Evolutionary conservation across 2,797 vertebrate genomes (phyloP).

Genomic region (Pangasius sanitwongsei): DNA sequence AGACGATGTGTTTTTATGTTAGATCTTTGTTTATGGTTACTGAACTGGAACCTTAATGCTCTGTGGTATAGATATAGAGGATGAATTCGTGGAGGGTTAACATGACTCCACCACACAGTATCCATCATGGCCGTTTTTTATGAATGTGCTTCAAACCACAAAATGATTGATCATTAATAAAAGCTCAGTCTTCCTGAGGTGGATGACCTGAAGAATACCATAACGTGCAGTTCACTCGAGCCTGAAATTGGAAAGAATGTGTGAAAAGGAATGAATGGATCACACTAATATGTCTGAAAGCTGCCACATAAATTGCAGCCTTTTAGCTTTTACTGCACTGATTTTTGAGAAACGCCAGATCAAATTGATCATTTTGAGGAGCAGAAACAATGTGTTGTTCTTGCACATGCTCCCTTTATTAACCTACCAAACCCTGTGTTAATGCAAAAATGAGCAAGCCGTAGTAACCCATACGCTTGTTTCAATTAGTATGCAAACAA

Average conservation of each 20-base stretch:
- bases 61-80: constrained; percentile 42
- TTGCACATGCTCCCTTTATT: constrained; percentile 35
- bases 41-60: constrained; percentile 15
- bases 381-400: background rate
- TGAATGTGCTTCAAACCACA: constrained; percentile 40
- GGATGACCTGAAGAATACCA: constrained; percentile 35
- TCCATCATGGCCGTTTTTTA: constrained; percentile 26
- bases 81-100: constrained; percentile 33
- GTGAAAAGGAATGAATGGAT: constrained; percentile 62
- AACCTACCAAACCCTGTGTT: background rate
- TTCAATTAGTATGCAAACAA: background rate
- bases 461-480: background rate
- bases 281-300: constrained; percentile 69
- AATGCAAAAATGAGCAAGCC: constrained; percentile 1
- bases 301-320: constrained; percentile 69
- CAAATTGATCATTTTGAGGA: constrained; percentile 59
- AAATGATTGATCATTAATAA: constrained; percentile 43
- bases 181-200: constrained; percentile 23
- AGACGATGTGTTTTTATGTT: constrained; percentile 21
- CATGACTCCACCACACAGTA: background rate
- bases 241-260: constrained; percentile 75
- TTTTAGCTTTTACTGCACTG: constrained; percentile 62
- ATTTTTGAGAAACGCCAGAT: constrained; percentile 58
- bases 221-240: constrained; percentile 59
- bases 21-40: constrained; percentile 37